A percentile compares a stretch with the other conserved stretches of the same genome.
Conservation (phyloP, 2,888 invertebrate genomes). For the Bombyx huttoni region DNA sequence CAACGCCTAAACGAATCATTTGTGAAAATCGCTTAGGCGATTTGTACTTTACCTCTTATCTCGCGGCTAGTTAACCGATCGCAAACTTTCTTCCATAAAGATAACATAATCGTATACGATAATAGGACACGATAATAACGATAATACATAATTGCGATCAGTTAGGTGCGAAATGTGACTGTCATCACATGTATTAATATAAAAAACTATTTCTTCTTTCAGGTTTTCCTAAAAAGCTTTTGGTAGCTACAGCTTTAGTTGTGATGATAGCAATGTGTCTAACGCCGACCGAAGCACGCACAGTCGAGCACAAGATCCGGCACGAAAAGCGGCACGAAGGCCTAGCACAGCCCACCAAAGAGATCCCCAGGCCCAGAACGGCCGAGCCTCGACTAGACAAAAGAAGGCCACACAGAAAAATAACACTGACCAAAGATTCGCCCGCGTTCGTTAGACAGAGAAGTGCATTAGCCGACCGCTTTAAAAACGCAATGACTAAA, state of each 20-base stretch:
- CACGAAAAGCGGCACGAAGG: conserved; percentile 38
- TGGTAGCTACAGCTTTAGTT: conserved; percentile 60
- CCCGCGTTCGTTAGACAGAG: conserved; percentile 22
- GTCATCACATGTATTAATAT: neutral
- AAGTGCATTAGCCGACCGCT: conserved; percentile 31
- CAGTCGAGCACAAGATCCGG: conserved; percentile 39
- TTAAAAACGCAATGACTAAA: conserved; percentile 41
- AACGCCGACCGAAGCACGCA: conserved; percentile 44
- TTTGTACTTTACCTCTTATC: conserved; percentile 8
- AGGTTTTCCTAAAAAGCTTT: conserved; percentile 69
- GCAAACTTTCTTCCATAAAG: conserved; percentile 1
- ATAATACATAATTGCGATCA: neutral
- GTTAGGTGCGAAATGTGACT: neutral
- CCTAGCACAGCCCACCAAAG: conserved; percentile 29
- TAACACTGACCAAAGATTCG: conserved; percentile 36
- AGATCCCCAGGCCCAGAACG: conserved; percentile 15
- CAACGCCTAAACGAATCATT: too few species aligned
- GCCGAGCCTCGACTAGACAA: conserved; percentile 20
- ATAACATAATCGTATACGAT: neutral
- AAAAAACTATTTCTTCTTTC: conserved; percentile 33
- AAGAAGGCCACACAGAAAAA: conserved; percentile 15
- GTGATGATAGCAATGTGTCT: conserved; percentile 57
- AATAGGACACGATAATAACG: too few species aligned
- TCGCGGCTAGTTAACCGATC: conserved; percentile 2
- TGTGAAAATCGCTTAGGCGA: neutral